A percentile compares a stretch with the other conserved stretches of the same genome.
These are phyloP conservation scores for Tiliqua scincoides DNA, from an alignment of 2,113 vertebrate genomes.

Conservation along the genomic window DNA sequence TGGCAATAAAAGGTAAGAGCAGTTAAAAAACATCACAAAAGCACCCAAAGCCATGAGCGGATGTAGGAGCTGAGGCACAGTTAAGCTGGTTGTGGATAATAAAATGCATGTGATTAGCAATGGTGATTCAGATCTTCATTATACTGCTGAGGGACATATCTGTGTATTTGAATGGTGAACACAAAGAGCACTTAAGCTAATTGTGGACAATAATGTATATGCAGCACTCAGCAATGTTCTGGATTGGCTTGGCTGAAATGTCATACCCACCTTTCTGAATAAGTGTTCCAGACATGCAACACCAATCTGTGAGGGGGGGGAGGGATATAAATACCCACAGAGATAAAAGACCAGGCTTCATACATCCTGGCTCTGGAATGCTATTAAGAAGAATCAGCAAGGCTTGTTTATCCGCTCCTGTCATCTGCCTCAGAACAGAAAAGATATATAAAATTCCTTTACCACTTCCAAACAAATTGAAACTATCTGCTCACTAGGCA, in stretches of 20 bases:
- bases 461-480: constrained; percentile 2
- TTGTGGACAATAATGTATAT: neutral
- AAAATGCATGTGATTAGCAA: neutral
- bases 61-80: neutral
- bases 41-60: neutral
- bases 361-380: neutral
- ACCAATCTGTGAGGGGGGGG: neutral
- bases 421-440: neutral
- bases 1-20: neutral
- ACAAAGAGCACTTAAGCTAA: neutral
- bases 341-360: neutral
- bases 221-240: neutral
- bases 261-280: neutral
- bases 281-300: too few relatives aligned
- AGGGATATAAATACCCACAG: neutral
- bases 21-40: neutral
- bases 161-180: neutral
- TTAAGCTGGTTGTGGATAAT: neutral
- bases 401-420: neutral
- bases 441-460: neutral
- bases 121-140: neutral
- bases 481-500: constrained; percentile 5
- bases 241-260: neutral
- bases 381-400: neutral
- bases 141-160: neutral